Evolutionary conservation across 2,888 invertebrate genomes (phyloP).

Genomic region (Rhagium mordax): DNA sequence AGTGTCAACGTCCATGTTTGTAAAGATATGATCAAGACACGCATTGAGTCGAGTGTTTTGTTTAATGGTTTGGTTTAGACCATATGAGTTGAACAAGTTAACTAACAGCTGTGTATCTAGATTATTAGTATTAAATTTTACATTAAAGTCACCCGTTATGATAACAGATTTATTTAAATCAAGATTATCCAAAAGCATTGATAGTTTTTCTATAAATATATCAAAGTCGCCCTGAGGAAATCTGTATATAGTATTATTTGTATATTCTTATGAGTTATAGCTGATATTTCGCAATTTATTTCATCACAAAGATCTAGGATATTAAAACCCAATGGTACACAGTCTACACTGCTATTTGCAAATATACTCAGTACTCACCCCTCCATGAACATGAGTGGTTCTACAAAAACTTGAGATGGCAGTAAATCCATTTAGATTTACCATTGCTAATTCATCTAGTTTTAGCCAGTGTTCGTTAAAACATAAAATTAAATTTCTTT

Average conservation of each 20-base stretch:
- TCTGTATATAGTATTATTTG: not conserved
- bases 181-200: not conserved
- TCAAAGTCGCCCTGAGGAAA: not conserved
- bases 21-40: too few relatives aligned
- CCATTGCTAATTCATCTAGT: not conserved
- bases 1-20: too few relatives aligned
- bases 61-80: not conserved
- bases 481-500: not conserved
- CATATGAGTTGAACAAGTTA: not conserved
- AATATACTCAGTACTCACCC: not conserved
- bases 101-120: not conserved
- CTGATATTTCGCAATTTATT: not conserved
- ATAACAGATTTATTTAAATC: not conserved
- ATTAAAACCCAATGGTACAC: not conserved
- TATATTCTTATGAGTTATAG: not conserved
- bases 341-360: not conserved
- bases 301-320: not conserved
- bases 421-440: not conserved
- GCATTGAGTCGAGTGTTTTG: too few relatives aligned
- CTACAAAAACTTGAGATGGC: not conserved
- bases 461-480: not conserved
- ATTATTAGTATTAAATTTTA: not conserved
- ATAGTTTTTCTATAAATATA: not conserved
- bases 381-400: not conserved
- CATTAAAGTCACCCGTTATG: not conserved